These are phyloP conservation scores for Podarcis raffonei DNA, from an alignment of 2,113 vertebrate genomes.

Conservation along the genomic window DNA sequence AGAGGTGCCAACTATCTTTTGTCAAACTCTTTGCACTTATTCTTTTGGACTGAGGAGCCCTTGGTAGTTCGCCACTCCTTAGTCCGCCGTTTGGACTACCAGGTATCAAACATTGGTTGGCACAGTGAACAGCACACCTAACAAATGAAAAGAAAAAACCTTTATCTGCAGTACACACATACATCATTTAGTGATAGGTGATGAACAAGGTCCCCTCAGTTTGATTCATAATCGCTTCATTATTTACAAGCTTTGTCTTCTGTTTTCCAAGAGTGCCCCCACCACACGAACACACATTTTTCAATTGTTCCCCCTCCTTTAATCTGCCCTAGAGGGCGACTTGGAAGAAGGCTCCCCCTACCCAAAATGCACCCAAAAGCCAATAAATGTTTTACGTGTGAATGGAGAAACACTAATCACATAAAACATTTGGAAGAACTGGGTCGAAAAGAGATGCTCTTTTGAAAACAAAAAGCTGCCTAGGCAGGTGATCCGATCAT, in stretches of 20 bases:
- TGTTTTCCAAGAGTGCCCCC: background rate
- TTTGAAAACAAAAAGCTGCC: background rate
- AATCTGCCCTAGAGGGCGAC: background rate
- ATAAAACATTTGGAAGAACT: background rate
- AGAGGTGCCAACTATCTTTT: background rate
- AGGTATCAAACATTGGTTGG: background rate
- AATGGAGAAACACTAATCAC: background rate
- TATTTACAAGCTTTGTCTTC: background rate
- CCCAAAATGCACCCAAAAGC: background rate
- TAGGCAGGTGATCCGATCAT: background rate
- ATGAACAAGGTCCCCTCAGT: no score
- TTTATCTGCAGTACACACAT: background rate
- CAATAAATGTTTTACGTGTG: background rate
- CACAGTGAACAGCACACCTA: background rate
- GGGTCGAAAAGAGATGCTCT: background rate
- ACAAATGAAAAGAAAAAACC: background rate
- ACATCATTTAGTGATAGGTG: background rate
- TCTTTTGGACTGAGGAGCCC: background rate
- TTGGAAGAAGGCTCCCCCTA: background rate
- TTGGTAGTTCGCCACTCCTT: background rate
- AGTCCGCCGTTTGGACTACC: background rate
- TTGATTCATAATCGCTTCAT: background rate
- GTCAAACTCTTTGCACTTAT: background rate
- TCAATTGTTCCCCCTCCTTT: background rate
- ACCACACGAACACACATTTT: background rate